Evolutionary conservation across 2,888 invertebrate genomes (phyloP).

Genomic region (Limnephilus lunatus): DNA sequence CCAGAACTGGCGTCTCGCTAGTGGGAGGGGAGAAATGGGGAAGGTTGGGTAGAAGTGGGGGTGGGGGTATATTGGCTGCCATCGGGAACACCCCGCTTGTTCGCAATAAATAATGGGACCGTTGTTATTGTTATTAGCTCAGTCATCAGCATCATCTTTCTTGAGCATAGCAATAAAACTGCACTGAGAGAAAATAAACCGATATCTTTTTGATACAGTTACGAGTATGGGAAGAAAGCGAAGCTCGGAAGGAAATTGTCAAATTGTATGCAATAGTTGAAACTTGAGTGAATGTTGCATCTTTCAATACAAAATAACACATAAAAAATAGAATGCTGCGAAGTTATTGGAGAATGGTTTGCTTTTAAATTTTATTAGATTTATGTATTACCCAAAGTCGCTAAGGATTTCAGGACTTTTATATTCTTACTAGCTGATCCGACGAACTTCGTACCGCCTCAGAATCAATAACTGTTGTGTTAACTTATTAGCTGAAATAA

Average conservation of each 20-base stretch:
- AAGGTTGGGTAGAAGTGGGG: not conserved
- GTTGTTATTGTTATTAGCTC: not conserved
- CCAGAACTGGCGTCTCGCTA: constrained; percentile 47
- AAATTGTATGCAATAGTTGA: not conserved
- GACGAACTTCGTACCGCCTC: too few species aligned
- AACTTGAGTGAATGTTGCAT: not conserved
- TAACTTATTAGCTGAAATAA: too few species aligned
- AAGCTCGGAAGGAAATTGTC: not conserved
- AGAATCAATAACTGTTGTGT: too few species aligned
- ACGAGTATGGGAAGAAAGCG: not conserved
- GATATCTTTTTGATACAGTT: not conserved
- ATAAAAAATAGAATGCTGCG: too few species aligned
- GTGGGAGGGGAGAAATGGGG: not conserved
- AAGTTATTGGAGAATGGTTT: too few species aligned
- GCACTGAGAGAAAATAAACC: not conserved
- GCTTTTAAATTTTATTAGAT: too few species aligned
- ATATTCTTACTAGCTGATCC: too few species aligned
- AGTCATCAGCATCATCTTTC: not conserved
- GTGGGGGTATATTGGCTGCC: not conserved
- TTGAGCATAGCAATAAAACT: not conserved
- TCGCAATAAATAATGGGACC: constrained; percentile 46
- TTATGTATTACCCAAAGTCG: too few species aligned
- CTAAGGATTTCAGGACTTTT: too few species aligned
- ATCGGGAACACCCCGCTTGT: constrained; percentile 39
- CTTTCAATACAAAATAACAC: too few species aligned